Percentiles rank a stretch among this genome's conserved stretches.
Conservation (phyloP, 2,888 invertebrate species). For the Noctua comes region DNA sequence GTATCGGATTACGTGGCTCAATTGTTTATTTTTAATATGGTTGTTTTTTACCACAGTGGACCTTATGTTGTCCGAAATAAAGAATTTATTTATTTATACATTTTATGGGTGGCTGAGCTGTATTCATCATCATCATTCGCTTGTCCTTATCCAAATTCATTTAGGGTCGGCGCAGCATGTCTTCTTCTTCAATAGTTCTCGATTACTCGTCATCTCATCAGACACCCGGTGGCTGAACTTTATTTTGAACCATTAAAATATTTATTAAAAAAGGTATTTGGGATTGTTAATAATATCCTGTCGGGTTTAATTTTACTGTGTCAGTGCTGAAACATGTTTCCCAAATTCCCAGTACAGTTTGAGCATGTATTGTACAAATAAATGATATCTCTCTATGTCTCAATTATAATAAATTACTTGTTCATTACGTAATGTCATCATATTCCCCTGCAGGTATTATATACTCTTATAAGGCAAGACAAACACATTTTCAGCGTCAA, state of each 20-base stretch:
- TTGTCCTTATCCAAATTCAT: no score
- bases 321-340: not conserved
- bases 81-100: no score
- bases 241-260: not conserved
- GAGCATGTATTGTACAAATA: not conserved
- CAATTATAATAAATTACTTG: not conserved
- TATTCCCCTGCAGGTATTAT: not conserved
- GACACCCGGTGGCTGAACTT: not conserved
- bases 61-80: no score
- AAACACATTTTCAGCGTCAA: not conserved
- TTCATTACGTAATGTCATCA: not conserved
- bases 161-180: no score
- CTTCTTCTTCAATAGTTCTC: no score
- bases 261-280: not conserved
- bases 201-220: no score
- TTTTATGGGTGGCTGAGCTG: no score
- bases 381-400: not conserved
- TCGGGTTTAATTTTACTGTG: not conserved
- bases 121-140: no score
- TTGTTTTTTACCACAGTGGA: no score
- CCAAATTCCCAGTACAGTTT: not conserved
- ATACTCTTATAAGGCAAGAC: constrained; percentile 8
- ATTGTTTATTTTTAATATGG: constrained; percentile 1
- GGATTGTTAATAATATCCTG: not conserved
- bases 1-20: constrained; percentile 27